phyloP scores from a whole-genome alignment of 1,140 invertebrate genomes.

The Ips typographus region DNA sequence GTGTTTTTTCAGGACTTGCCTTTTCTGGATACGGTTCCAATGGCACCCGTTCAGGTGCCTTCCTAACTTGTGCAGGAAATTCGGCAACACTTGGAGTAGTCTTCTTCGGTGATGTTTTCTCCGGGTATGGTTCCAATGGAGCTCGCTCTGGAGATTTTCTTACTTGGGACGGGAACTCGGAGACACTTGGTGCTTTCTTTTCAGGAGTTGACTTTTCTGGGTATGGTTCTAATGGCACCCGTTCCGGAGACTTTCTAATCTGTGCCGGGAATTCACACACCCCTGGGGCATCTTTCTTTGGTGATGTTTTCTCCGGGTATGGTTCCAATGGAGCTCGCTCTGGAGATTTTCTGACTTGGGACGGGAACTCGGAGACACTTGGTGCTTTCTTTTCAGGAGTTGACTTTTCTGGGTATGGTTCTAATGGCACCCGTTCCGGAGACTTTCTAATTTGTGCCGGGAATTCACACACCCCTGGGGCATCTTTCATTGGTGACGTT shows the following conservation, averaged over 20 bases:
- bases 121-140: conserved; percentile 36
- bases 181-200: conserved; percentile 22
- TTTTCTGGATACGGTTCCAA: conserved; percentile 34
- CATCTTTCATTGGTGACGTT: conserved; percentile 18
- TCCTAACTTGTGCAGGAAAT: conserved; percentile 38
- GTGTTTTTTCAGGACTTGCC: conserved; percentile 22
- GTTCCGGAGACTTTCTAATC: conserved; percentile 41
- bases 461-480: conserved; percentile 28
- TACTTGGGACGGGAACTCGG: conserved; percentile 38
- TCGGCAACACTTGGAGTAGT: conserved; percentile 25
- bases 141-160: conserved; percentile 36
- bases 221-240: conserved; percentile 37
- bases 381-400: conserved; percentile 23
- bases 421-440: conserved; percentile 28
- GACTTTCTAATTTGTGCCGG: conserved; percentile 38
- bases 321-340: conserved; percentile 32
- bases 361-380: conserved; percentile 35
- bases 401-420: conserved; percentile 36
- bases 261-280: conserved; percentile 39
- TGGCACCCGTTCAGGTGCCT: conserved; percentile 32
- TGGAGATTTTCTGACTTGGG: conserved; percentile 35
- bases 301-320: conserved; percentile 30
- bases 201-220: conserved; percentile 32
- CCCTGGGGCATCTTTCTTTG: conserved; percentile 17
- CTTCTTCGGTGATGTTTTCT: conserved; percentile 26